These are phyloP conservation scores for Pristionchus arcanus DNA, from an alignment of 2,888 invertebrate species.

Conservation along the genomic window DNA sequence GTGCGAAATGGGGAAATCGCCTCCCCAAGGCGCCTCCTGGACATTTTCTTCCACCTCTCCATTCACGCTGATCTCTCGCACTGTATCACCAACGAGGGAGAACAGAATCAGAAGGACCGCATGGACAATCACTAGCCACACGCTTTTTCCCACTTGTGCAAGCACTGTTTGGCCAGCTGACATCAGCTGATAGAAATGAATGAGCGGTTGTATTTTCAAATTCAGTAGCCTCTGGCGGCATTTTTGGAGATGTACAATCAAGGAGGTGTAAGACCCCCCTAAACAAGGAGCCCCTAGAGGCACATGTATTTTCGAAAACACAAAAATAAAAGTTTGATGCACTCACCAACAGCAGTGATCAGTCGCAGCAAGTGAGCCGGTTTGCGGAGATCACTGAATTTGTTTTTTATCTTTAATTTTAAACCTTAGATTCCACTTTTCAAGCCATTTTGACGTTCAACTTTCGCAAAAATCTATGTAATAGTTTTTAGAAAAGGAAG, in stretches of 20 bases:
- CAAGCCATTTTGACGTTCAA: no score
- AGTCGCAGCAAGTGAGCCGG: neutral
- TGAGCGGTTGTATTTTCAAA: neutral
- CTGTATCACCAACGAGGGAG: neutral
- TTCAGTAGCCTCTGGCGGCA: neutral
- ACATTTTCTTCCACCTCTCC: neutral
- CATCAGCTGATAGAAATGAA: neutral
- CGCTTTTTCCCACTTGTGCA: neutral
- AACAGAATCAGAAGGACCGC: no score
- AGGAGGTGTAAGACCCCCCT: no score
- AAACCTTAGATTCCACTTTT: neutral
- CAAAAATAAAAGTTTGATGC: neutral
- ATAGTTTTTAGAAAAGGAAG: no score
- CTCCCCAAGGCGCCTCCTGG: neutral
- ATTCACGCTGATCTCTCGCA: neutral
- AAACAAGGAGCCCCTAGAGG: no score
- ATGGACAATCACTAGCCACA: neutral
- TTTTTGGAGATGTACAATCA: no score
- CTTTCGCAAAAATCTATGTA: no score
- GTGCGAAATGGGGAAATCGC: neutral
- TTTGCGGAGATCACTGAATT: conserved; percentile 39
- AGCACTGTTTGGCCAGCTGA: neutral
- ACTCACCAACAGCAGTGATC: conserved; percentile 26
- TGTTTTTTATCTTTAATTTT: neutral
- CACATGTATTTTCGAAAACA: neutral